Evolutionary conservation across 2,113 vertebrate species (phyloP), one percentile per base, ranked within the genome.

Genomic region (Panthera leo): DNA sequence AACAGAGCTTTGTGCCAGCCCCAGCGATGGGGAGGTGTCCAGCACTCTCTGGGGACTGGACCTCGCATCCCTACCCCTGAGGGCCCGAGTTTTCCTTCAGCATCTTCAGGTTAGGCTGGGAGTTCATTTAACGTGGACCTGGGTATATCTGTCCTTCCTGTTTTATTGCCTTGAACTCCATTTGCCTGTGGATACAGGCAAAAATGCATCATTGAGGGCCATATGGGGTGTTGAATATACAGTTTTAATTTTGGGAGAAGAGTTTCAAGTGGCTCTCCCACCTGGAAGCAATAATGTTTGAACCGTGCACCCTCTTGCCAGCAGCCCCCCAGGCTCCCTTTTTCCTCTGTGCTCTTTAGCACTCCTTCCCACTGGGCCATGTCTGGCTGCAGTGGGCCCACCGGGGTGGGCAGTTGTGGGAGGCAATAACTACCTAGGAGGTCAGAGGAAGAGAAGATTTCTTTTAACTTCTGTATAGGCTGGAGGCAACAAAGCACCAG

Each of bases 1-100:
- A 98, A 98, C 98, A 98, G 97, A 91, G 98, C 82, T 97, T 98
- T 97, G 89, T 68, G 39, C 0, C 53, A 96, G 55, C 68, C 78
- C 27, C 5, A 12, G 78, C 25, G 45, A 16, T 8, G 34, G 31
- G 75, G 34, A 0, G 4, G 48, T 7, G 92, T 21, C 65, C 73
- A 42, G 93, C 71, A 39, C 18, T 68, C 70, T 63, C 51, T 21
- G 34, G 87, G 42, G 73, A 48, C 34, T 2, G 4, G 39, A 31
- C 71, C 29, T 42, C 91, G 10, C 1, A 0, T 18, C 42, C 61
- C 19, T 58, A 61, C 31, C 14, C 34, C 13, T 0, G 19, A 31
- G 8, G 29, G 25, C 51, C 78, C 42, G 9, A 86, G 18, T 11
- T 45, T 53, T 65, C 86, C 51, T 67, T 73, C 5, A 10, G 1